These are phyloP conservation scores for Strongylocentrotus purpuratus DNA, from an alignment of 35 echinoderm and acorn worm genomes.

Conservation along the genomic window DNA sequence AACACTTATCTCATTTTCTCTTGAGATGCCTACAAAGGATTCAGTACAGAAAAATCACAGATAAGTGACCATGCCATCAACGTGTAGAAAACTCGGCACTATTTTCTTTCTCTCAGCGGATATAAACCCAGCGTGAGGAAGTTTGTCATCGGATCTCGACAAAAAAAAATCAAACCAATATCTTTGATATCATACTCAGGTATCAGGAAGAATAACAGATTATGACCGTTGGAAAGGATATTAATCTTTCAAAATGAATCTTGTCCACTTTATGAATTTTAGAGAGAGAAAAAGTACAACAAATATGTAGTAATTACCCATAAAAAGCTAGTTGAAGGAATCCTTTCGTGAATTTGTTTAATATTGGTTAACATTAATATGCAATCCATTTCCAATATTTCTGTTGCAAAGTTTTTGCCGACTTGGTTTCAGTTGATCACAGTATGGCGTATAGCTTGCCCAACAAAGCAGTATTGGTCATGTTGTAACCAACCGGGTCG, in stretches of 20 bases:
- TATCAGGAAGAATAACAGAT: neutral
- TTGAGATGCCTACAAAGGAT: neutral
- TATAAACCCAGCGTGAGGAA: neutral
- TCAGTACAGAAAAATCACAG: neutral
- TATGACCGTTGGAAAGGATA: neutral
- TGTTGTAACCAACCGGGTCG: too few relatives aligned
- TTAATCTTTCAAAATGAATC: neutral
- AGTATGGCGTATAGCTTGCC: too few relatives aligned
- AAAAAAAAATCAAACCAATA: neutral
- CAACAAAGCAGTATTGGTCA: too few relatives aligned
- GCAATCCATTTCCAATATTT: too few relatives aligned
- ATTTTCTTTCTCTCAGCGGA: neutral
- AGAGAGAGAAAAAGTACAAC: too few relatives aligned
- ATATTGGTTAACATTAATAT: too few relatives aligned
- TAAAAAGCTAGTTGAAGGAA: too few relatives aligned
- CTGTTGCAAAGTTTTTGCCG: too few relatives aligned
- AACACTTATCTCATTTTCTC: too few relatives aligned
- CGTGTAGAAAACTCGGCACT: neutral
- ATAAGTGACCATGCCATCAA: neutral
- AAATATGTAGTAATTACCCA: too few relatives aligned
- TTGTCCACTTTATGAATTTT: neutral
- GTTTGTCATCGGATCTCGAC: neutral
- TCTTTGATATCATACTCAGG: neutral
- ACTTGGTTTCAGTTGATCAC: too few relatives aligned
- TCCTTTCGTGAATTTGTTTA: too few relatives aligned